Conservation (phyloP, 1,140 invertebrate genomes). For the Bombus difficillimus region DNA sequence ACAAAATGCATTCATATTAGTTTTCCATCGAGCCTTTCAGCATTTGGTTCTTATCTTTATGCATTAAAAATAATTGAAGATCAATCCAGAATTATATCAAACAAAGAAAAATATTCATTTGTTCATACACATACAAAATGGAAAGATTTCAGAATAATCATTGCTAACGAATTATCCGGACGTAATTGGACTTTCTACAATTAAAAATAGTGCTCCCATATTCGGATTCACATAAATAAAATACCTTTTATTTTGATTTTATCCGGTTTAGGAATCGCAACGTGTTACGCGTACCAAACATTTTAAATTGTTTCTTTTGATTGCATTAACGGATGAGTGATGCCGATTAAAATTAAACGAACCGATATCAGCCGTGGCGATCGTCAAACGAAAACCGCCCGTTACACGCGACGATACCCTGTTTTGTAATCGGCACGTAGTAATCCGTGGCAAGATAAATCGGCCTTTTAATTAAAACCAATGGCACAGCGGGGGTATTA, state of each 20-base stretch:
- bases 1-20: no score
- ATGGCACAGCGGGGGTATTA: constrained; percentile 35
- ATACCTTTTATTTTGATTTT: background rate
- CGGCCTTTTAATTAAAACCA: constrained; percentile 66
- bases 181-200: no score
- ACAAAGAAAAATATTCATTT: no score
- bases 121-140: no score
- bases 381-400: constrained; percentile 14
- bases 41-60: no score
- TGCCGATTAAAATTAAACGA: constrained; percentile 38
- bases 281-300: background rate
- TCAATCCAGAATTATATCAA: no score
- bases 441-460: constrained; percentile 61
- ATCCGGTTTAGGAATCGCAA: background rate
- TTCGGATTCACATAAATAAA: no score
- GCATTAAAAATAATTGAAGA: no score
- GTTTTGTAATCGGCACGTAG: constrained; percentile 40
- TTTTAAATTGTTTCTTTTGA: background rate
- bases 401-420: constrained; percentile 4
- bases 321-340: background rate
- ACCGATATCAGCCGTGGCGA: background rate
- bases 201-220: no score
- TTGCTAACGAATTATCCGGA: no score
- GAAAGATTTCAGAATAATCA: no score
- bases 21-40: no score